Percentiles rank a stretch among this genome's conserved stretches.
These are phyloP conservation scores for Meda fulgida DNA, from an alignment of 2,797 vertebrate genomes.

Conservation along the genomic window DNA sequence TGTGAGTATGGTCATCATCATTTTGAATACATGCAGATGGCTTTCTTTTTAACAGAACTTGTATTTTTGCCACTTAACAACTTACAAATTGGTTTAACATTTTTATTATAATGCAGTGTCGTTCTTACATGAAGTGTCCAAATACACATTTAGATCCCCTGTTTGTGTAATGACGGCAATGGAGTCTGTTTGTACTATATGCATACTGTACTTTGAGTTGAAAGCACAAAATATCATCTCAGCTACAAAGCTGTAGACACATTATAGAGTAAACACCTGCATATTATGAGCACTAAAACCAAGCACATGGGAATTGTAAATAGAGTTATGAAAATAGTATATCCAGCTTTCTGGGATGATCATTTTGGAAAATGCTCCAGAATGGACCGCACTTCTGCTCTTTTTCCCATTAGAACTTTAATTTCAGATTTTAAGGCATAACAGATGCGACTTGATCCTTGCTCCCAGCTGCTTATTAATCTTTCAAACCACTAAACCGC, in stretches of 20 bases:
- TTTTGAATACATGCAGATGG: background rate
- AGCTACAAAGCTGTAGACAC: background rate
- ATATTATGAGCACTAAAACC: background rate
- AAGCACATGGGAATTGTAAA: constrained; percentile 1
- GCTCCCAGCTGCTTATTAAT: constrained; percentile 62
- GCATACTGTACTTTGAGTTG: background rate
- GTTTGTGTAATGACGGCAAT: background rate
- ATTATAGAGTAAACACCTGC: background rate
- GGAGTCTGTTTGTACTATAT: background rate
- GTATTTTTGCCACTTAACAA: background rate
- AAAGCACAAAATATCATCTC: background rate
- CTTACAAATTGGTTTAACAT: constrained; percentile 2
- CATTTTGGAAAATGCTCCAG: background rate
- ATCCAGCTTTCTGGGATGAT: background rate
- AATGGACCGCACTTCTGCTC: background rate
- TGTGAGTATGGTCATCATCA: too few species aligned
- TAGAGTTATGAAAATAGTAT: constrained; percentile 18
- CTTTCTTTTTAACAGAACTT: background rate
- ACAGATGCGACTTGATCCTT: constrained; percentile 60
- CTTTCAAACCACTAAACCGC: constrained; percentile 65
- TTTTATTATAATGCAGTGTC: background rate
- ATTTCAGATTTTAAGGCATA: constrained; percentile 61
- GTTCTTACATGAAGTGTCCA: background rate
- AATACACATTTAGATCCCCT: background rate
- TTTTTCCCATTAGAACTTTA: constrained; percentile 40